These are phyloP conservation scores for Drepana falcataria DNA, from an alignment of 2,888 invertebrate species.

Conservation along the genomic window DNA sequence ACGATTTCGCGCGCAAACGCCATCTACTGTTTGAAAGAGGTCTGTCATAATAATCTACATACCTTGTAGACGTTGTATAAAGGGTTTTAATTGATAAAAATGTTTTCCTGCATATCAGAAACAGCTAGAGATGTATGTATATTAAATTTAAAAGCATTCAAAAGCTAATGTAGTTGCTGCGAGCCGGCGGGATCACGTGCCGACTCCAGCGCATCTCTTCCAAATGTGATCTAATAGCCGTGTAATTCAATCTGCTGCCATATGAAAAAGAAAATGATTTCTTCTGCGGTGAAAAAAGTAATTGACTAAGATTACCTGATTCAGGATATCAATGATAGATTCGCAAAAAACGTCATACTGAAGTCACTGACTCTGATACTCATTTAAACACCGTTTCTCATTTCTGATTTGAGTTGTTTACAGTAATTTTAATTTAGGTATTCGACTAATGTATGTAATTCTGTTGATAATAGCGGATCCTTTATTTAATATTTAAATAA, in stretches of 20 bases:
- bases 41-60: too few relatives aligned
- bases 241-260: conserved; percentile 50
- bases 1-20: too few relatives aligned
- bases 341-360: neutral
- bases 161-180: conserved; percentile 14
- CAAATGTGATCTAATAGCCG: conserved; percentile 52
- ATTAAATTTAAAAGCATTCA: neutral
- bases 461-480: too few relatives aligned
- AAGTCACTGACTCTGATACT: neutral
- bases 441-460: too few relatives aligned
- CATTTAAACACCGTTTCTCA: neutral
- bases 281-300: conserved; percentile 25
- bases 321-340: neutral
- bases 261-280: conserved; percentile 30
- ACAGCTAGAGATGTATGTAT: neutral
- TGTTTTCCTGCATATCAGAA: neutral
- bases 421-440: neutral
- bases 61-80: too few relatives aligned
- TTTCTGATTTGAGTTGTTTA: neutral
- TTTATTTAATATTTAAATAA: too few relatives aligned
- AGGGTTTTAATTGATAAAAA: too few relatives aligned
- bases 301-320: neutral
- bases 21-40: too few relatives aligned
- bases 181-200: conserved; percentile 14
- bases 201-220: conserved; percentile 29